Percentiles rank a stretch among this genome's conserved stretches.
These are phyloP conservation scores for Diarsia dahlii DNA, from an alignment of 2,888 invertebrate species.

Conservation along the genomic window DNA sequence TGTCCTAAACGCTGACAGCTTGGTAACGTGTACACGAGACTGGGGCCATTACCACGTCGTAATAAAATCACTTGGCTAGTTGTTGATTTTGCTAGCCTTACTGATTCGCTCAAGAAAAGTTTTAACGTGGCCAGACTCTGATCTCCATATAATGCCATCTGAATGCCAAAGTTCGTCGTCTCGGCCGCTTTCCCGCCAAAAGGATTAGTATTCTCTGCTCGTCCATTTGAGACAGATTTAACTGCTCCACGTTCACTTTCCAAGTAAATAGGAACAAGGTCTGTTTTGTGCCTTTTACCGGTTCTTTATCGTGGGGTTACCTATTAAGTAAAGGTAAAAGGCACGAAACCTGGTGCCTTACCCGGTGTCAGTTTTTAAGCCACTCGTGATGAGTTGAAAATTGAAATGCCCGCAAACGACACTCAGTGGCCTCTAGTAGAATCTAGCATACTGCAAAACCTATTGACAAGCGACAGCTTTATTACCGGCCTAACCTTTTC, in stretches of 20 bases:
- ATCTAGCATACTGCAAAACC: background rate
- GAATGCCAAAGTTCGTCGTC: conserved; percentile 60
- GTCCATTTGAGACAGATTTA: conserved; percentile 59
- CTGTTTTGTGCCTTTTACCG: conserved; percentile 21
- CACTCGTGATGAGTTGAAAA: background rate
- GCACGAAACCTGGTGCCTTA: too few species aligned
- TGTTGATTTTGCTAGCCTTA: background rate
- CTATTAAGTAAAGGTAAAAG: too few species aligned
- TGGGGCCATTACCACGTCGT: too few species aligned
- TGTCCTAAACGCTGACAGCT: too few species aligned
- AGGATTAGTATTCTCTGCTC: conserved; percentile 58
- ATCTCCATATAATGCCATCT: conserved; percentile 52
- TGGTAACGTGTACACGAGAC: too few species aligned
- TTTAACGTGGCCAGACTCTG: conserved; percentile 20
- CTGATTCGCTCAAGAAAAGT: conserved; percentile 3
- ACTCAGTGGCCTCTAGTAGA: background rate
- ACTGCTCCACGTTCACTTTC: conserved; percentile 63
- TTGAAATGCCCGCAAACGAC: background rate
- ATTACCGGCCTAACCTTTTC: background rate
- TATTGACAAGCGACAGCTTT: background rate
- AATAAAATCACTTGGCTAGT: background rate
- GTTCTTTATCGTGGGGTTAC: too few species aligned
- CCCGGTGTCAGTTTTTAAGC: too few species aligned
- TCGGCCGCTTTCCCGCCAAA: conserved; percentile 48
- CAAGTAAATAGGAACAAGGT: conserved; percentile 51